These are phyloP conservation scores for Isurus oxyrinchus DNA, from an alignment of 2,113 vertebrate genomes.

Conservation along the genomic window DNA sequence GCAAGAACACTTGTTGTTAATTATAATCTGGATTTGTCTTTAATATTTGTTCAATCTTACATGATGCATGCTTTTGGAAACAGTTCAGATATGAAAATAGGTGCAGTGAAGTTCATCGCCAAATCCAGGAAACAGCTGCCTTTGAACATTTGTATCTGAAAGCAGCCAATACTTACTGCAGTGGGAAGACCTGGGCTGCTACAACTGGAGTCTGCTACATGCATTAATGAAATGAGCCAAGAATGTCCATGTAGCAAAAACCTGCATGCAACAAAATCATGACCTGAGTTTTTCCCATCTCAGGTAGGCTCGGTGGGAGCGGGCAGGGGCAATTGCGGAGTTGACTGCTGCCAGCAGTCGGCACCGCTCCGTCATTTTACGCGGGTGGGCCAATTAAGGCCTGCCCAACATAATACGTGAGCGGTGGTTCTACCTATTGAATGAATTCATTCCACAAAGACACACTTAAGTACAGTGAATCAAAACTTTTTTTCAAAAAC, in stretches of 20 bases:
- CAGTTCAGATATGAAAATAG: constrained; percentile 7
- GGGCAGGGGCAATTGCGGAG: too few species aligned
- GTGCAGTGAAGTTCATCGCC: background rate
- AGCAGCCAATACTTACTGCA: background rate
- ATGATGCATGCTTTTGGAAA: background rate
- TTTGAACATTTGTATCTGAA: background rate
- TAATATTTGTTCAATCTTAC: constrained; percentile 3
- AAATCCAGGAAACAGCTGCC: background rate
- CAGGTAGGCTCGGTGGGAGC: too few species aligned
- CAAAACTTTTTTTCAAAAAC: too few species aligned
- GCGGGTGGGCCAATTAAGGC: too few species aligned
- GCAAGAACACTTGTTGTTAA: constrained; percentile 27
- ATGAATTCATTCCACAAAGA: too few species aligned
- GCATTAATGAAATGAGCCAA: background rate
- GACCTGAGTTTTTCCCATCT: too few species aligned
- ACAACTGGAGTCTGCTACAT: background rate
- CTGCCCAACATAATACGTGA: too few species aligned
- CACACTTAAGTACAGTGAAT: too few species aligned
- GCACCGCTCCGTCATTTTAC: too few species aligned
- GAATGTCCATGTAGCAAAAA: background rate
- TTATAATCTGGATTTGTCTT: background rate
- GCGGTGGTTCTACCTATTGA: too few species aligned
- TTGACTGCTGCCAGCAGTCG: too few species aligned
- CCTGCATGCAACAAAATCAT: background rate
- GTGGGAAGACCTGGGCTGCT: background rate